These are phyloP conservation scores for Palaemon carinicauda DNA, from an alignment of 1,140 invertebrate species.

Conservation along the genomic window DNA sequence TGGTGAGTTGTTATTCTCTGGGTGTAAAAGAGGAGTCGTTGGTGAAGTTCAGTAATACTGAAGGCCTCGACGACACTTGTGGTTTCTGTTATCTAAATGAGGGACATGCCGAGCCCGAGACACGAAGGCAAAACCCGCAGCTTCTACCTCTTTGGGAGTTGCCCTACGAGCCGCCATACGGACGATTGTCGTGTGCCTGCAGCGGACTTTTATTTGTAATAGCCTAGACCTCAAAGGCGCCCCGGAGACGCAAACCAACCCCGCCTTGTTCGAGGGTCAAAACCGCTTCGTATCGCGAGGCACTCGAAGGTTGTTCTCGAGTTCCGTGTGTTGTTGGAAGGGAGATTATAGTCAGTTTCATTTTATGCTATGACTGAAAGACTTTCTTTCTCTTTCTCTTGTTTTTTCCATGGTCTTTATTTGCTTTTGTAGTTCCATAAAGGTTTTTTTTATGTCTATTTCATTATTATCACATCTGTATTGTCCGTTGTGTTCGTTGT, in stretches of 20 bases:
- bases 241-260: too few species aligned
- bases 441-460: too few species aligned
- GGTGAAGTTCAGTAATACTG: too few species aligned
- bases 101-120: neutral
- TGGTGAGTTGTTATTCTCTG: neutral
- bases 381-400: too few species aligned
- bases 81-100: conserved; percentile 37
- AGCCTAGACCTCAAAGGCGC: neutral
- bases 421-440: too few species aligned
- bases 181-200: conserved; percentile 27
- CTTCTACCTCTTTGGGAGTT: neutral
- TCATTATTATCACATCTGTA: too few species aligned
- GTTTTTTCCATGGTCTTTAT: too few species aligned
- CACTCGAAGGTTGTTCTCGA: neutral
- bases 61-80: neutral
- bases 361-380: conserved; percentile 21
- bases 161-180: neutral
- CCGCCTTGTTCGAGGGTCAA: too few species aligned
- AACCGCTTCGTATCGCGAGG: too few species aligned
- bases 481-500: too few species aligned
- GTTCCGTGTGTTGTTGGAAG: neutral
- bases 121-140: conserved; percentile 12
- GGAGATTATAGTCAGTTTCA: conserved; percentile 26
- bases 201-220: too few species aligned
- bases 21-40: neutral